These are phyloP conservation scores for Troides oblongomaculatus DNA, from an alignment of 2,888 invertebrate genomes.

Conservation along the genomic window DNA sequence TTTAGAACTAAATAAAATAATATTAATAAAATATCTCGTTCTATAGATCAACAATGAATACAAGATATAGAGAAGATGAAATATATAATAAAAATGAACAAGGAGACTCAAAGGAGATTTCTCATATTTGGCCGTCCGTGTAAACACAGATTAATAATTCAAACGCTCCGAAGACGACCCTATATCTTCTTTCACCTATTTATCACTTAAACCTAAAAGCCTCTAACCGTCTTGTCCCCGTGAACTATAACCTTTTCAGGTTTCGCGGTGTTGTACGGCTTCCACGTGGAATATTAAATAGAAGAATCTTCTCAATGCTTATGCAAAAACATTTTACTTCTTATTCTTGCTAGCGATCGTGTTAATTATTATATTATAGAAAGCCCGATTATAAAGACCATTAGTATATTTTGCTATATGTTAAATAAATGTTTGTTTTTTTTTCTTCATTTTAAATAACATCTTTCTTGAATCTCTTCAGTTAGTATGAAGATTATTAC, in stretches of 20 bases:
- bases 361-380: no score
- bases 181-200: constrained; percentile 19
- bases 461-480: no score
- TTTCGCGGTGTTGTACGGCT: constrained; percentile 21
- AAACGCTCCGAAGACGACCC: not conserved
- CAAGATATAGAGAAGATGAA: not conserved
- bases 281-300: constrained; percentile 19
- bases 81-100: not conserved
- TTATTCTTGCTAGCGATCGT: no score
- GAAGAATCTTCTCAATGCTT: constrained; percentile 10
- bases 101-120: not conserved
- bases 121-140: not conserved
- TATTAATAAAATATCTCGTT: not conserved
- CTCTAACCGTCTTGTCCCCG: constrained; percentile 23
- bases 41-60: not conserved
- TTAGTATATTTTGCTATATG: no score
- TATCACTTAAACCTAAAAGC: constrained; percentile 24
- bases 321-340: not conserved
- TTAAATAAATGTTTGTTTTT: no score
- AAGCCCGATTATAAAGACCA: no score
- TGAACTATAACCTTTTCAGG: constrained; percentile 28
- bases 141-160: constrained; percentile 11
- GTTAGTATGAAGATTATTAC: no score
- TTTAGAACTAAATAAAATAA: not conserved
- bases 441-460: no score